Evolutionary conservation across 2,888 invertebrate species (phyloP).

Genomic region (Ptychoptera contaminata): DNA sequence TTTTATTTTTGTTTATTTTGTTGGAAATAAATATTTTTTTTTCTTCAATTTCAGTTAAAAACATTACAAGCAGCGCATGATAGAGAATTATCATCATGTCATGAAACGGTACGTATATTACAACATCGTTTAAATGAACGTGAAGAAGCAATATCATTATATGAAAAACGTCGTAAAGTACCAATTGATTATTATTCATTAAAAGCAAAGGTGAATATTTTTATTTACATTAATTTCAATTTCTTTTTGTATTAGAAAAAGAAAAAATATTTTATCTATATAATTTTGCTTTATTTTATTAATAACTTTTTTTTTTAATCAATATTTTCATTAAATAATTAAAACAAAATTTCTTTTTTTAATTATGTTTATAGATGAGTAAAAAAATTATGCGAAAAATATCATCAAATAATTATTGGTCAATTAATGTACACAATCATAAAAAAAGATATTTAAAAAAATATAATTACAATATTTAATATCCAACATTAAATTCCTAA

Average conservation of each 20-base stretch:
- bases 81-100: constrained; percentile 40
- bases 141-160: constrained; percentile 25
- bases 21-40: background rate
- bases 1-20: background rate
- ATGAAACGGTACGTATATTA: constrained; percentile 28
- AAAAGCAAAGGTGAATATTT: constrained; percentile 27
- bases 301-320: too few relatives aligned
- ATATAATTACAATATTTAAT: too few relatives aligned
- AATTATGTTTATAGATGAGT: too few relatives aligned
- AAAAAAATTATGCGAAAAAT: too few relatives aligned
- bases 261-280: too few relatives aligned
- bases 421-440: too few relatives aligned
- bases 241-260: background rate
- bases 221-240: background rate
- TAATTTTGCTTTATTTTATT: too few relatives aligned
- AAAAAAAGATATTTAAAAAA: too few relatives aligned
- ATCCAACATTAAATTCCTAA: too few relatives aligned
- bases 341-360: too few relatives aligned
- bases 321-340: too few relatives aligned
- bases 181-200: constrained; percentile 31
- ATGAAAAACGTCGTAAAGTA: constrained; percentile 28
- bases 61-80: constrained; percentile 58
- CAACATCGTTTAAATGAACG: constrained; percentile 29
- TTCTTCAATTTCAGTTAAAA: constrained; percentile 42
- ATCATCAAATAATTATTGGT: too few relatives aligned